Evolutionary conservation across 2,113 vertebrate species (phyloP).

Genomic region (Lota lota): DNA sequence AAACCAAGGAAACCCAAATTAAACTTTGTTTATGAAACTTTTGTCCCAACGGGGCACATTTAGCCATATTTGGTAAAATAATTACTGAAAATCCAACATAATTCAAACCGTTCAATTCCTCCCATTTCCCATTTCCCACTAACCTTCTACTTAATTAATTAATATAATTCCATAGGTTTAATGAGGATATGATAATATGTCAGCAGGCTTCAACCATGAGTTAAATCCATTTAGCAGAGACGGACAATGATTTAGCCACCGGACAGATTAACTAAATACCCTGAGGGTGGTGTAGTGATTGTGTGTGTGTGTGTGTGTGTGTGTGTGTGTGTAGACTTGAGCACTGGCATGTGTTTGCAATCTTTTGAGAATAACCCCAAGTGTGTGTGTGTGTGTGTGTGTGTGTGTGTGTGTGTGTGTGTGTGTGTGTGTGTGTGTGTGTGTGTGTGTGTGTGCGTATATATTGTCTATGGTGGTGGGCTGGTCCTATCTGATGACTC

Average conservation of each 20-base stretch:
- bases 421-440: background rate
- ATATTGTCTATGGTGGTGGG: background rate
- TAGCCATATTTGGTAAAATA: background rate
- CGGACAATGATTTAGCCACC: background rate
- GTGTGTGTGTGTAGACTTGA: background rate
- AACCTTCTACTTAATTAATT: background rate
- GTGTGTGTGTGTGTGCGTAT: background rate
- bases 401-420: background rate
- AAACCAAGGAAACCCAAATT: background rate
- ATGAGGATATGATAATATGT: background rate
- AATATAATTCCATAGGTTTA: too few species aligned
- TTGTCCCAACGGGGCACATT: background rate
- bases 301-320: background rate
- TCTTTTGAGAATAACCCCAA: background rate
- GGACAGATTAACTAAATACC: background rate
- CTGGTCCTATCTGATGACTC: constrained; percentile 32
- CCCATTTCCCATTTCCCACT: background rate
- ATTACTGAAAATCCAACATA: background rate
- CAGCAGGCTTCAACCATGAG: background rate
- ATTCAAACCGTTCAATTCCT: background rate
- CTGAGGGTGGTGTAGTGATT: background rate
- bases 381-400: background rate
- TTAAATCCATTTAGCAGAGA: background rate
- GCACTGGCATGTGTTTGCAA: background rate
- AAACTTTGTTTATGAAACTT: too few species aligned